Base-by-base conservation (phyloP, 2,888 invertebrate genomes). In the Cryptus armator region DNA sequence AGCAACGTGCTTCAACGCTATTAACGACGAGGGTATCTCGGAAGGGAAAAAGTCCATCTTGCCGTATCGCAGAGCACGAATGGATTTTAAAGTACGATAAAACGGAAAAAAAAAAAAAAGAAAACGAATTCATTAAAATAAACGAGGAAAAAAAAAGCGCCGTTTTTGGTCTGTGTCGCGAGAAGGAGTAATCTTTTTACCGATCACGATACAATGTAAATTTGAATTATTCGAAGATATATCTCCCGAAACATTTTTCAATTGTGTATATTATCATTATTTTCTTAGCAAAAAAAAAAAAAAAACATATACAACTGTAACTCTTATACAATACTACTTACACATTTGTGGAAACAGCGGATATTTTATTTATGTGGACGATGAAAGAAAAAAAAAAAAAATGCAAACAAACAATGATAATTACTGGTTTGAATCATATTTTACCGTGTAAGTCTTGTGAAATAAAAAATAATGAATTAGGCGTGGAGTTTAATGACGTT, bases 261-360 rank as follows among this genome's bases (percentile, higher is more conserved):
- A 93, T 93, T 93, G 91, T 93, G 93, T 93, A 93, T 92, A 92
- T 91, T 92, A 93, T 92, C 89, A 92, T 92, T 90, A 92, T 92
- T 92, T 92, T 90, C 90, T 91, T 90, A 91, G 91, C 89, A 80
- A 91, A 53, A 24, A 48, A 56, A 32, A 48, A 56, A 32, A n/a
- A 79, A 72, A 71, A 91, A 90, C 90, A 91, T 90, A 90, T 89
- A 89, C 89, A 89, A 90, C 89, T 91, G 89, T 92, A 92, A 92
- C 86, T 89, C 89, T 86, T 88, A 84, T 67, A 86, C 83, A 83
- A 87, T 86, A 87, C 86, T 86, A 87, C 88, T 83, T 84, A 80
- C 77, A 85, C 87, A 90, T 91, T 79, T 71, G 70, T 77, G 72
- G 66, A 71, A 87, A 89, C 89, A 90, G 81, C 88, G 87, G 86